These are phyloP conservation scores for Hippotragus niger DNA, from an alignment of 2,113 vertebrate genomes.

Conservation along the genomic window DNA sequence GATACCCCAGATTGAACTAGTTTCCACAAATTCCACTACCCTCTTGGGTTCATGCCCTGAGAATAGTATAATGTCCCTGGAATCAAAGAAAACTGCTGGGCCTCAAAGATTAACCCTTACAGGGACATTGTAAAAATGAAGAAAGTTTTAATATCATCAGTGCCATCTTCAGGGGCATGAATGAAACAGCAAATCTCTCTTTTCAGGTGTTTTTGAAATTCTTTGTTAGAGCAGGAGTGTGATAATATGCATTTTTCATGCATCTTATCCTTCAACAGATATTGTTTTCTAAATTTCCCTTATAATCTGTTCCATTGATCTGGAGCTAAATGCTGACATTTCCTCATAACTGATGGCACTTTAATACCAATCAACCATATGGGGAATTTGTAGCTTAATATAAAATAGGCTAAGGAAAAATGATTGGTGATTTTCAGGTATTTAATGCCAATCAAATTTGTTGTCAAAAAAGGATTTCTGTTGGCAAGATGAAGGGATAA, in stretches of 20 bases:
- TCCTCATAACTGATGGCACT: background rate
- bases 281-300: background rate
- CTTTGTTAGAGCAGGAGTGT: background rate
- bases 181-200: background rate
- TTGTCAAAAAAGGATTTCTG: background rate
- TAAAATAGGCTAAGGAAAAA: background rate
- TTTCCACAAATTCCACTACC: slow-evolving; percentile 18
- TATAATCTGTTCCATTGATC: background rate
- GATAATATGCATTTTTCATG: background rate
- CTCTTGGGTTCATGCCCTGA: background rate
- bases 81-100: background rate
- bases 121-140: background rate
- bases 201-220: background rate
- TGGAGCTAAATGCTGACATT: background rate
- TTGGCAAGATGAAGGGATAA: background rate
- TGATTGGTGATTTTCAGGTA: background rate
- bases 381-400: background rate
- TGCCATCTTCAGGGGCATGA: slow-evolving; percentile 44
- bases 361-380: background rate
- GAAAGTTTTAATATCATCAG: background rate
- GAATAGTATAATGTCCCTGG: background rate
- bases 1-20: slow-evolving; percentile 9
- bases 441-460: background rate
- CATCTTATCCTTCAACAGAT: background rate
- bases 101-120: slow-evolving; percentile 21